These are phyloP conservation scores for Dendrolimus kikuchii DNA, from an alignment of 1,140 invertebrate genomes.

Conservation along the genomic window DNA sequence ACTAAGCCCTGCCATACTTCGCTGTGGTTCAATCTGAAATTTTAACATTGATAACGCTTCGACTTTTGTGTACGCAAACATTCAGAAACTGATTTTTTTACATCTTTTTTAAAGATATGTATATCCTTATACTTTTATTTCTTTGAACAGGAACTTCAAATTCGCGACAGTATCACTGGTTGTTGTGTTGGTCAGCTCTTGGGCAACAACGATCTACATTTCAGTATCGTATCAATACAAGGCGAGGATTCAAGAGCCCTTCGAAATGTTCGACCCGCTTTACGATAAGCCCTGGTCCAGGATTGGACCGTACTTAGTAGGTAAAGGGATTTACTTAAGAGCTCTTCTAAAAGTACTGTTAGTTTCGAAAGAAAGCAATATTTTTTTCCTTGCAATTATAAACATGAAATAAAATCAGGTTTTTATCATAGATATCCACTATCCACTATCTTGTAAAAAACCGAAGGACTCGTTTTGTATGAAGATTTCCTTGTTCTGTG, in stretches of 20 bases:
- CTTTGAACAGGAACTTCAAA: slow-evolving; percentile 71
- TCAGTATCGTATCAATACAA: slow-evolving; percentile 83
- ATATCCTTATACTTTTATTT: not conserved
- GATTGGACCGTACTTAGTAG: slow-evolving; percentile 85
- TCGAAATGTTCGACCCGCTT: slow-evolving; percentile 85
- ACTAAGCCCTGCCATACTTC: no score
- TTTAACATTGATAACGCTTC: no score
- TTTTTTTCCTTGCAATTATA: no score
- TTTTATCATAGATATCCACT: no score
- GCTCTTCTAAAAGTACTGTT: not conserved
- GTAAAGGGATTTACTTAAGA: slow-evolving; percentile 43
- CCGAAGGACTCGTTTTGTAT: no score
- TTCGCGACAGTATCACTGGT: slow-evolving; percentile 70
- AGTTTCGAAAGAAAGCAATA: not conserved
- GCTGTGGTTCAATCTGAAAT: no score
- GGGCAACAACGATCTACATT: slow-evolving; percentile 82
- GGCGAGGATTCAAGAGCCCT: slow-evolving; percentile 85
- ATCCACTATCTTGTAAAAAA: no score
- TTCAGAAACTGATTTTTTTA: no score
- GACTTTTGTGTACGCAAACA: no score
- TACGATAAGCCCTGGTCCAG: slow-evolving; percentile 91
- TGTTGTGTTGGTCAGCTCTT: slow-evolving; percentile 79
- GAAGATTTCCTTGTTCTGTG: no score
- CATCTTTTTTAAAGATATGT: no score
- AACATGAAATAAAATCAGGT: no score